phyloP scores from a whole-genome alignment of 1,140 invertebrate genomes.

The Probaryconus sp. region DNA sequence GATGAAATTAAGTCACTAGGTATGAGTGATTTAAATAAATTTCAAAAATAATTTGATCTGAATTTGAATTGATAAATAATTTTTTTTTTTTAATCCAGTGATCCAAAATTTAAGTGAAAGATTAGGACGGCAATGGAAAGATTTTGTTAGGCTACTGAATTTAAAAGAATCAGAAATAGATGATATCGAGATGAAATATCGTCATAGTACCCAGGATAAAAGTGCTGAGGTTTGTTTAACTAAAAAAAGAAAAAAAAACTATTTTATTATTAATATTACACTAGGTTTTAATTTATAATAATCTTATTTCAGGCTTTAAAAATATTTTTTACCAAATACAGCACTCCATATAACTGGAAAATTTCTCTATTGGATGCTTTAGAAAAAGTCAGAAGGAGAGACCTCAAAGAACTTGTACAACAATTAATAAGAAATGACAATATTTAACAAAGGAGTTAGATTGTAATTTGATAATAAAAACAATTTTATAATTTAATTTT shows the following conservation, averaged over 20 bases:
- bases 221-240: slow-evolving; percentile 58
- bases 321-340: slow-evolving; percentile 59
- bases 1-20: not conserved
- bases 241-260: too few relatives aligned
- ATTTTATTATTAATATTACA: slow-evolving; percentile 5
- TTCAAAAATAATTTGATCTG: slow-evolving; percentile 15
- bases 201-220: slow-evolving; percentile 59
- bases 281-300: slow-evolving; percentile 11
- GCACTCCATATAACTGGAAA: slow-evolving; percentile 64
- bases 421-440: slow-evolving; percentile 48
- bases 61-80: slow-evolving; percentile 4
- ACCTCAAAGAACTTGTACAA: slow-evolving; percentile 67
- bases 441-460: slow-evolving; percentile 6
- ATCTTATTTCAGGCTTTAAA: slow-evolving; percentile 63
- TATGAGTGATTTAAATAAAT: slow-evolving; percentile 2
- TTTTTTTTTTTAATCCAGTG: too few relatives aligned
- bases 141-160: slow-evolving; percentile 78
- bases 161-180: slow-evolving; percentile 79
- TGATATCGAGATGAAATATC: slow-evolving; percentile 71
- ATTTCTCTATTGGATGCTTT: slow-evolving; percentile 65
- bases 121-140: slow-evolving; percentile 79
- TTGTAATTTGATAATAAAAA: not conserved
- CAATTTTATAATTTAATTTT: not conserved
- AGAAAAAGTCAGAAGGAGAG: slow-evolving; percentile 65
- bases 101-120: slow-evolving; percentile 67